Conservation (phyloP, 2,113 vertebrate genomes). For the Trinectes maculatus region DNA sequence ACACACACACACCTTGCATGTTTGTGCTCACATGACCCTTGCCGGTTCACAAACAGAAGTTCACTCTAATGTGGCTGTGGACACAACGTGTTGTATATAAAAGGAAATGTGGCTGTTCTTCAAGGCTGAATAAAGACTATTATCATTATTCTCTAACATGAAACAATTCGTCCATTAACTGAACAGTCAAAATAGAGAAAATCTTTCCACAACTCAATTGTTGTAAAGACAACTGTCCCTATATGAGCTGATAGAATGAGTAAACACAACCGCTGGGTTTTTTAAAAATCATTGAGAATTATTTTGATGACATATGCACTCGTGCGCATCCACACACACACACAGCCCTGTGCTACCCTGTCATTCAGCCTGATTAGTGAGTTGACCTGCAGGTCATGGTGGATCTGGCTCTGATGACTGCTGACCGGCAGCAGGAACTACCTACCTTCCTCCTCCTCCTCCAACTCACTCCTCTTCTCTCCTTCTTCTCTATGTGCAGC, state of each 20-base stretch:
- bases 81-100: constrained; percentile 14
- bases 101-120: neutral
- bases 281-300: too few relatives aligned
- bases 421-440: constrained; percentile 72
- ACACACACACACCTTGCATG: constrained; percentile 56
- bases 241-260: too few relatives aligned
- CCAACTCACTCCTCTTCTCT: constrained; percentile 23
- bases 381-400: constrained; percentile 69
- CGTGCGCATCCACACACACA: constrained; percentile 2
- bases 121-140: neutral
- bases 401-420: constrained; percentile 73
- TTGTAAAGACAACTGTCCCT: too few relatives aligned
- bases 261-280: too few relatives aligned
- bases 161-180: neutral
- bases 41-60: constrained; percentile 36
- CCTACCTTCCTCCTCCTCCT: constrained; percentile 50
- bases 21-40: constrained; percentile 48
- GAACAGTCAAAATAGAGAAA: too few relatives aligned
- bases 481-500: constrained; percentile 17
- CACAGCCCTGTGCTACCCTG: constrained; percentile 29
- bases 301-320: constrained; percentile 1
- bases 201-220: too few relatives aligned
- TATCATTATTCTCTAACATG: constrained; percentile 1
- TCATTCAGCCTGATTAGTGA: constrained; percentile 76
- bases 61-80: constrained; percentile 2